phyloP scores from a whole-genome alignment of 2,888 invertebrate species.

The Criorhina ranunculi region DNA sequence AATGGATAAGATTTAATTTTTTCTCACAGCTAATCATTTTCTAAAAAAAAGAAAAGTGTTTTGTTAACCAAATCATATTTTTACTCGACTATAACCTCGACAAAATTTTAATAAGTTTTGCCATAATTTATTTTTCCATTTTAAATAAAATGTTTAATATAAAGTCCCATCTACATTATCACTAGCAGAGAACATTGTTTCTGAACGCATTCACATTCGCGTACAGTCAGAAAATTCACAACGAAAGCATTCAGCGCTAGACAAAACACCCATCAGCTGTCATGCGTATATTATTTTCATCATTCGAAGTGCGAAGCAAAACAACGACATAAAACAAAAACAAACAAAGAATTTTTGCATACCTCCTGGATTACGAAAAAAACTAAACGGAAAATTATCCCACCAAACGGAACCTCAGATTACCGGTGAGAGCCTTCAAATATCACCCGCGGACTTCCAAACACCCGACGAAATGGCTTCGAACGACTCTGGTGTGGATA shows the following conservation, averaged over 20 bases:
- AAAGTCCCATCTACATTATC: slow-evolving; percentile 27
- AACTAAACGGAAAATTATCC: neutral
- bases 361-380: slow-evolving; percentile 6
- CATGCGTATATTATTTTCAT: slow-evolving; percentile 74
- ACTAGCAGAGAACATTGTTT: neutral
- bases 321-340: slow-evolving; percentile 72
- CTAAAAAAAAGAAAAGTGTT: too few relatives aligned
- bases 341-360: slow-evolving; percentile 69
- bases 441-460: slow-evolving; percentile 23
- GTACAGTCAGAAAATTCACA: slow-evolving; percentile 12
- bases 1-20: too few relatives aligned
- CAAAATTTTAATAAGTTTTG: too few relatives aligned
- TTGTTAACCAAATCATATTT: too few relatives aligned
- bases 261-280: slow-evolving; percentile 66
- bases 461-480: slow-evolving; percentile 78
- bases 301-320: slow-evolving; percentile 61
- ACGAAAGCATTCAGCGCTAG: slow-evolving; percentile 37
- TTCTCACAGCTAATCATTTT: too few relatives aligned
- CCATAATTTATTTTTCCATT: too few relatives aligned
- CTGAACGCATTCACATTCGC: slow-evolving; percentile 13
- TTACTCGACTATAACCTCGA: too few relatives aligned
- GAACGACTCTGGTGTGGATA: slow-evolving; percentile 89
- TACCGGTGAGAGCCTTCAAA: neutral
- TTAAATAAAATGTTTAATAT: neutral
- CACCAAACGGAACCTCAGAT: neutral